Evolutionary conservation across 2,797 vertebrate genomes (phyloP).

Genomic region (Streptopelia turtur): DNA sequence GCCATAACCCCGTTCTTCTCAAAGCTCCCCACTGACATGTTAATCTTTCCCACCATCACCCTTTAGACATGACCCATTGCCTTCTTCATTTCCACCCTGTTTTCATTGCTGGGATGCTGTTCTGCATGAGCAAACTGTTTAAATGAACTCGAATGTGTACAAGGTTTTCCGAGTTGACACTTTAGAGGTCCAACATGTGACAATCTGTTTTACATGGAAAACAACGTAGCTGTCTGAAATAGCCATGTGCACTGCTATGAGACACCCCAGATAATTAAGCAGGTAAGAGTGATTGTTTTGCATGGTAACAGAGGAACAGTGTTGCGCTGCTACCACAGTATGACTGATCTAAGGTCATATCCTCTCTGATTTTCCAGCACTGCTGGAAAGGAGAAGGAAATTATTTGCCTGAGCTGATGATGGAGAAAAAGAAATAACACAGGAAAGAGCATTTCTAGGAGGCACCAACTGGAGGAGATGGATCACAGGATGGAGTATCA

Average conservation of each 20-base stretch:
- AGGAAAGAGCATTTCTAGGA: not conserved
- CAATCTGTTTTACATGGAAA: slow-evolving; percentile 24
- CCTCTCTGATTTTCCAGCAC: slow-evolving; percentile 43
- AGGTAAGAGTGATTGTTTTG: slow-evolving; percentile 24
- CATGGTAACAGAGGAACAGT: slow-evolving; percentile 13
- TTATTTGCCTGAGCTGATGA: slow-evolving; percentile 10
- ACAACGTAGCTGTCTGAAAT: not conserved
- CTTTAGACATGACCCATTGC: slow-evolving; percentile 34
- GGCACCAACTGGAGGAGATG: not conserved
- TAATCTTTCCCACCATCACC: slow-evolving; percentile 40
- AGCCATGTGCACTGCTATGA: not conserved
- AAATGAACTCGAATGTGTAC: not conserved
- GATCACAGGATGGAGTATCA: not conserved
- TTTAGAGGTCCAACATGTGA: not conserved
- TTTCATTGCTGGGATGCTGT: slow-evolving; percentile 15
- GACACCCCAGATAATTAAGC: slow-evolving; percentile 5
- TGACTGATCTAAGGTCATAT: slow-evolving; percentile 18
- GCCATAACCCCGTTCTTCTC: not conserved
- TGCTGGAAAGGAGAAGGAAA: not conserved
- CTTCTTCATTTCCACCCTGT: not conserved
- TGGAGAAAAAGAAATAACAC: not conserved
- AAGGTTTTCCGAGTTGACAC: slow-evolving; percentile 1
- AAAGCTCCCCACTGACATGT: slow-evolving; percentile 28
- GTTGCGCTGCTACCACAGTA: not conserved
- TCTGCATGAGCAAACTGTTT: slow-evolving; percentile 35